Evolutionary conservation across 2,113 vertebrate genomes (phyloP).

Genomic region (Thunnus maccoyii): DNA sequence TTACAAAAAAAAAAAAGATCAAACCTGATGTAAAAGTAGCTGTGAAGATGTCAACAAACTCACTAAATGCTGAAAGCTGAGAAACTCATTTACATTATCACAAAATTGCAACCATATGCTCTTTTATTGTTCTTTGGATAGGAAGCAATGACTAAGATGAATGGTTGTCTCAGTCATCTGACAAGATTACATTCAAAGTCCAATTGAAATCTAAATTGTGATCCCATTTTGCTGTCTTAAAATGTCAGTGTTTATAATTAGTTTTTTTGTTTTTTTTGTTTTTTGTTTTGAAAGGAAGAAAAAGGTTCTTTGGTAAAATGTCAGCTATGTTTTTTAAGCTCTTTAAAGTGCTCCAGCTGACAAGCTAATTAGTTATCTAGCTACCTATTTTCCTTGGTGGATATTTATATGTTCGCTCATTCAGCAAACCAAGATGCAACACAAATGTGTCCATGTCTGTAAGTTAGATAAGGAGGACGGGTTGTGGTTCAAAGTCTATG

Average conservation of each 20-base stretch:
- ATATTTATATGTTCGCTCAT: background rate
- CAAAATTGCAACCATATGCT: background rate
- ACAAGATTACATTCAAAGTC: background rate
- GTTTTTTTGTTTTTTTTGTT: background rate
- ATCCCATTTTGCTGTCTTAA: background rate
- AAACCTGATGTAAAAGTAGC: background rate
- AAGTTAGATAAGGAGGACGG: too few relatives aligned
- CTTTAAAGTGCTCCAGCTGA: slow-evolving; percentile 21
- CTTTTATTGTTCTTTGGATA: background rate
- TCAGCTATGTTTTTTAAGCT: background rate
- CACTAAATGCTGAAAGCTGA: slow-evolving; percentile 13
- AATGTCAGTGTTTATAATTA: background rate
- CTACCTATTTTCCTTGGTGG: background rate
- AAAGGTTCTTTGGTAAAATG: background rate
- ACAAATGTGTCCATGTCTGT: background rate
- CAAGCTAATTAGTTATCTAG: slow-evolving; percentile 1
- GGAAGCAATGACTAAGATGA: background rate
- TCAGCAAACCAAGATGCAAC: background rate
- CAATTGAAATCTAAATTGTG: background rate
- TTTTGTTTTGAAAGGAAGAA: background rate
- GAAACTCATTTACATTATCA: slow-evolving; percentile 3
- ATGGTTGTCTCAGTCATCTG: slow-evolving; percentile 14
- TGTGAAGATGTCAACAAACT: background rate
- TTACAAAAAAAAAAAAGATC: background rate
- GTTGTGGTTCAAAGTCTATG: too few relatives aligned